These are phyloP conservation scores for Rhinoderma darwinii DNA, from an alignment of 2,113 vertebrate genomes.

Conservation along the genomic window DNA sequence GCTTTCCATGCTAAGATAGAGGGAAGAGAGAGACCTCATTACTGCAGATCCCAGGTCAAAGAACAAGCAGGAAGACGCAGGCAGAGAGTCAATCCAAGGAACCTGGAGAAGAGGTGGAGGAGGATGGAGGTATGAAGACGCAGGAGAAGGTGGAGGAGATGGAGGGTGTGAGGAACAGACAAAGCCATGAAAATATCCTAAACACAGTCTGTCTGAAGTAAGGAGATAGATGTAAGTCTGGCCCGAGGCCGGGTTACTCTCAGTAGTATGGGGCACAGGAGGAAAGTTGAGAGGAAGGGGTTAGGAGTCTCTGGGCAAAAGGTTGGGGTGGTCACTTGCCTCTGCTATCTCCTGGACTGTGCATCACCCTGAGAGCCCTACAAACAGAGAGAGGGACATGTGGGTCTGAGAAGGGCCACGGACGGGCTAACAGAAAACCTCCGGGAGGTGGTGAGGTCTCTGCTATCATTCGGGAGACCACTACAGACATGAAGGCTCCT, in stretches of 20 bases:
- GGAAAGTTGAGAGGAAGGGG: constrained; percentile 15
- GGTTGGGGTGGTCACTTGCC: constrained; percentile 75
- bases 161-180: neutral
- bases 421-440: neutral
- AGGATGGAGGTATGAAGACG: constrained; percentile 57
- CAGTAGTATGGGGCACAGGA: constrained; percentile 19
- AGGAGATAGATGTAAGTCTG: neutral
- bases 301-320: constrained; percentile 64
- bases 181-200: no score
- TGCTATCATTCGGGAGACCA: neutral
- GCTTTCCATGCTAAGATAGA: constrained; percentile 61
- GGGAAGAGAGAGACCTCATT: constrained; percentile 60
- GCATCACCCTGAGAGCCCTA: constrained; percentile 78
- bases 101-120: constrained; percentile 57
- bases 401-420: constrained; percentile 66
- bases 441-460: neutral
- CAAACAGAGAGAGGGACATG: constrained; percentile 81
- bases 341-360: constrained; percentile 76
- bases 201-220: neutral
- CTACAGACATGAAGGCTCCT: neutral
- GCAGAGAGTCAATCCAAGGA: constrained; percentile 60
- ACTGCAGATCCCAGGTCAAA: constrained; percentile 32
- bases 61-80: constrained; percentile 31
- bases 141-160: no score
- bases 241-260: neutral